A percentile compares a stretch with the other conserved stretches of the same genome.
Evolutionary conservation across 2,797 vertebrate species (phyloP).

Genomic region (Brachyalestes nurse): DNA sequence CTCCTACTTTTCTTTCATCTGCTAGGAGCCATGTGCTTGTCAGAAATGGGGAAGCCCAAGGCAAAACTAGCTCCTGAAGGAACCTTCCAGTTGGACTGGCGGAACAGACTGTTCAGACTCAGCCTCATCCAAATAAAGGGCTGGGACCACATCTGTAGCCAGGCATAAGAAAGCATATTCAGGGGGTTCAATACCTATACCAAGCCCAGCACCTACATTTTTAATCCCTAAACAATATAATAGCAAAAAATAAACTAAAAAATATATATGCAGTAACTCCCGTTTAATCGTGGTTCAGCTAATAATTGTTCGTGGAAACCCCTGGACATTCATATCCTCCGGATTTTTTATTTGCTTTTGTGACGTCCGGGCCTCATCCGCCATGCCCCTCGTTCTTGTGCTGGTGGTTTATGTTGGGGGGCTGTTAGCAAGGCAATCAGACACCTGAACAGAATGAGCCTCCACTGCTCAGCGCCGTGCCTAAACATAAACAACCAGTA

Average conservation of each 20-base stretch:
- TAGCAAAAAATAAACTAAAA: not conserved
- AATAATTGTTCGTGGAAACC: too few relatives aligned
- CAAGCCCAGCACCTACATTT: not conserved
- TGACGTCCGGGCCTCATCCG: too few relatives aligned
- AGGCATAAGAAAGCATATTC: not conserved
- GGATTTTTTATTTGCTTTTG: too few relatives aligned
- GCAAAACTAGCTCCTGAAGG: conserved; percentile 1
- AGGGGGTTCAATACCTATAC: not conserved
- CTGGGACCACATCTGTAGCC: not conserved
- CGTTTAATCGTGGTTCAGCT: too few relatives aligned
- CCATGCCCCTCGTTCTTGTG: too few relatives aligned
- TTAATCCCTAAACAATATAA: not conserved
- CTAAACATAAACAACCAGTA: too few relatives aligned
- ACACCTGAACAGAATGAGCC: too few relatives aligned
- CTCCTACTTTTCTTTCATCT: not conserved
- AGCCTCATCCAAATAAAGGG: not conserved
- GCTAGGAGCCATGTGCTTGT: not conserved
- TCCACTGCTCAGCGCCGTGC: too few relatives aligned
- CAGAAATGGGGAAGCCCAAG: not conserved
- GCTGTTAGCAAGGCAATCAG: too few relatives aligned
- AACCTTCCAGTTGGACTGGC: not conserved
- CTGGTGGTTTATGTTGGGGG: too few relatives aligned
- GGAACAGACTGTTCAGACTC: not conserved
- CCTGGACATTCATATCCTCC: too few relatives aligned
- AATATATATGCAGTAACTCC: too few relatives aligned